Evolutionary conservation across 2,113 vertebrate species (phyloP).

Genomic region (Myrmecobius fasciatus): DNA sequence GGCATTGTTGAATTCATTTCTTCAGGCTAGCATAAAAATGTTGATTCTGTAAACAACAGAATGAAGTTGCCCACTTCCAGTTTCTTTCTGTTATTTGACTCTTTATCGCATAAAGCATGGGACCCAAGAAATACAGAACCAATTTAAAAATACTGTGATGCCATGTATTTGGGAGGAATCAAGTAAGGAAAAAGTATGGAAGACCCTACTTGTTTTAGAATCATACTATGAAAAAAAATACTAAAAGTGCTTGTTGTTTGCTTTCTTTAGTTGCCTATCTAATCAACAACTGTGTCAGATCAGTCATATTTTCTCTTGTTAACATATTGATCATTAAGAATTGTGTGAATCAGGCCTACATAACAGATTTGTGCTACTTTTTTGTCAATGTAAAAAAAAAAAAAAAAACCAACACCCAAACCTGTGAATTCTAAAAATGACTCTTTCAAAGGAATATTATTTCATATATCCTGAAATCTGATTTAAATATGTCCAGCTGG

Average conservation of each 20-base stretch:
- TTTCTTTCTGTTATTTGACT: background rate
- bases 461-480: slow-evolving; percentile 43
- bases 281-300: slow-evolving; percentile 3
- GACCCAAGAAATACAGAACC: background rate
- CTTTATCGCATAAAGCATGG: background rate
- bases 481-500: slow-evolving; percentile 42
- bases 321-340: background rate
- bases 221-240: background rate
- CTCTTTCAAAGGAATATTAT: slow-evolving; percentile 6
- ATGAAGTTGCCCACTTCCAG: background rate
- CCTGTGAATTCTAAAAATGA: slow-evolving; percentile 27
- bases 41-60: background rate
- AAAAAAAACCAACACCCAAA: no score
- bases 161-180: background rate
- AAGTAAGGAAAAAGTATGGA: background rate
- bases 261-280: background rate
- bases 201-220: background rate
- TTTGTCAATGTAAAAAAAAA: background rate
- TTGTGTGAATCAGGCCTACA: background rate
- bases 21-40: background rate
- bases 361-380: slow-evolving; percentile 1
- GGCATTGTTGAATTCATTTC: background rate
- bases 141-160: background rate
- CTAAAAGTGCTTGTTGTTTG: background rate
- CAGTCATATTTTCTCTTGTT: slow-evolving; percentile 2